Evolutionary conservation across 2,113 vertebrate genomes (phyloP), one percentile per base, ranked within the genome.

Genomic region (Edolisoma coerulescens): DNA sequence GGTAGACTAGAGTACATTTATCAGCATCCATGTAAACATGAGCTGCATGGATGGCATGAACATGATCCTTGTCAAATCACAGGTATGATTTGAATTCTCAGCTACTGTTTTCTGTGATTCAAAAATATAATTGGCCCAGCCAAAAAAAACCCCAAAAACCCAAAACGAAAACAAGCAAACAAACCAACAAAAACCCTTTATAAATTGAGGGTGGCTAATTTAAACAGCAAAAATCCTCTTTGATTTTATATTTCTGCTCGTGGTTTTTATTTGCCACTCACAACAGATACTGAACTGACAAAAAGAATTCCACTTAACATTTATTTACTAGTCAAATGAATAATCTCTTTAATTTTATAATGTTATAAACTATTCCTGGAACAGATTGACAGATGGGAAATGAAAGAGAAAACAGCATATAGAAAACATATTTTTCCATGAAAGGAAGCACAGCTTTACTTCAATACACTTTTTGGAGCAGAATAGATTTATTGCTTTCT

Each of bases 11-110:
- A 23, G 3, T 52, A 13, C 13, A 22, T 70, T 76, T 82, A 56
- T 13, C 24, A 86, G 5, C 1, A 9, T 3, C 6, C 21, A 47
- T 1, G 1, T 60, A 32, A 65, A n/a, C 6, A 6, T 26, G 45
- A 83, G 35, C 30, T 53, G 9, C 15, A 24, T 27, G 22, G 21
- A 32, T 11, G 24, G 3, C 13, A 14, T n/a, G 9, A 76, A 22
- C 11, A 5, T 10, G 3, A 44, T 33, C 18, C 4, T 56, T 3
- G 15, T 63, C 9, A 41, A 67, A 79, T 32, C 20, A 18, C 2
- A 56, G 3, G 2, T 35, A 21, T 26, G 6, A 42, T 71, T 13
- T 77, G 18, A 69, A 74, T 78, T 41, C 4, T 78, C 5, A 74
- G 1, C 10, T 47, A 21, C n/a, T 16, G 1, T 54, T 81, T 87